Conservation (phyloP, 2,888 invertebrate species). For the Pachliopta kotzebuea region DNA sequence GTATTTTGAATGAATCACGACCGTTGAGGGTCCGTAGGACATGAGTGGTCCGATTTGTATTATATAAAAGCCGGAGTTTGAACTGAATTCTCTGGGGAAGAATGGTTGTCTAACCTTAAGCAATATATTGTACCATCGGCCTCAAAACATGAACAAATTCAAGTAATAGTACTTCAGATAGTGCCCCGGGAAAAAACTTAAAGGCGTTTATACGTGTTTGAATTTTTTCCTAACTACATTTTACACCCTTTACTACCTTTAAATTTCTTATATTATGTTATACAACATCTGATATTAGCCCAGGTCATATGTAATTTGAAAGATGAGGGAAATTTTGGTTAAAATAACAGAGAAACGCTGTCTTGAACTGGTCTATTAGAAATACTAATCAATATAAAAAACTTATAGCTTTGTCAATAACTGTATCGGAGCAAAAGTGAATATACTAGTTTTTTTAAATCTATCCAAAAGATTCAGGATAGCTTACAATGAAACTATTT, state of each 20-base stretch:
- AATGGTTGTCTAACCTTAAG: constrained; percentile 28
- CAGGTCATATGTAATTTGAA: not conserved
- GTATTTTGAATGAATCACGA: constrained; percentile 32
- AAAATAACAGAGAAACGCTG: not conserved
- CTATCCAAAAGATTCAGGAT: not conserved
- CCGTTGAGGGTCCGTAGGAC: constrained; percentile 29
- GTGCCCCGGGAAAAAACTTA: not conserved
- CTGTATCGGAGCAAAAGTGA: not conserved
- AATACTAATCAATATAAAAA: not conserved
- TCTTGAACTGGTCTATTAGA: not conserved
- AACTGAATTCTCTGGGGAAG: constrained; percentile 28
- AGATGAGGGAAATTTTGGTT: not conserved
- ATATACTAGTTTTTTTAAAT: not conserved
- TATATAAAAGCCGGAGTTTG: constrained; percentile 30
- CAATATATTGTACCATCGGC: constrained; percentile 23
- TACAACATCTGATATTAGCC: not conserved
- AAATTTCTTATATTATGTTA: not conserved
- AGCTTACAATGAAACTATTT: no score
- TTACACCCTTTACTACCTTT: no score
- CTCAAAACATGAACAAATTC: constrained; percentile 17
- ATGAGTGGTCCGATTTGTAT: constrained; percentile 31
- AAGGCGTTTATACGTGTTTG: not conserved
- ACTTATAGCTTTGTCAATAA: not conserved
- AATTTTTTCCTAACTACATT: no score
- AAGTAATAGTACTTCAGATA: constrained; percentile 3